phyloP scores from a whole-genome alignment of 2,797 vertebrate species.

The Zonotrichia albicollis region DNA sequence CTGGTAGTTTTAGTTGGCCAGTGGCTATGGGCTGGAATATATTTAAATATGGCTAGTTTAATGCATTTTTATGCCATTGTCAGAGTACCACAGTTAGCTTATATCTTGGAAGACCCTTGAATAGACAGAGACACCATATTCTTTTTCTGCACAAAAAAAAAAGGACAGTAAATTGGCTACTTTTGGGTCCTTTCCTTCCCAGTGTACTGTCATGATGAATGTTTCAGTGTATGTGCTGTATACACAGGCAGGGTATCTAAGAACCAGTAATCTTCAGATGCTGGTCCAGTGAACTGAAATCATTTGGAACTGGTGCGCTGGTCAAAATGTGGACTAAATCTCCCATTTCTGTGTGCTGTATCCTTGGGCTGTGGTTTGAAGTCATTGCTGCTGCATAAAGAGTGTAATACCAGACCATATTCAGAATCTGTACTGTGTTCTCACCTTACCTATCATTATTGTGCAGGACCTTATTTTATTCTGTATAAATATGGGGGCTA shows the following conservation, averaged over 20 bases:
- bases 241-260: background rate
- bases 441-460: background rate
- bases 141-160: background rate
- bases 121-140: accelerated
- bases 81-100: background rate
- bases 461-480: background rate
- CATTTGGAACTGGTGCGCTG: background rate
- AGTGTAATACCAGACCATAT: background rate
- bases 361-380: background rate
- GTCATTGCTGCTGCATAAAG: background rate
- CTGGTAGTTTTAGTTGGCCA: background rate
- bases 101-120: background rate
- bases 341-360: background rate
- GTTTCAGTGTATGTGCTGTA: background rate
- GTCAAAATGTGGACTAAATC: background rate
- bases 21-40: background rate
- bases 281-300: background rate
- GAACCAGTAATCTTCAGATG: background rate
- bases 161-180: background rate
- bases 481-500: accelerated
- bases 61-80: background rate
- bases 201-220: background rate
- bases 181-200: background rate
- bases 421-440: background rate
- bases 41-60: background rate